Evolutionary conservation across 2,113 vertebrate genomes (phyloP).

Genomic region (Clinocottus analis): DNA sequence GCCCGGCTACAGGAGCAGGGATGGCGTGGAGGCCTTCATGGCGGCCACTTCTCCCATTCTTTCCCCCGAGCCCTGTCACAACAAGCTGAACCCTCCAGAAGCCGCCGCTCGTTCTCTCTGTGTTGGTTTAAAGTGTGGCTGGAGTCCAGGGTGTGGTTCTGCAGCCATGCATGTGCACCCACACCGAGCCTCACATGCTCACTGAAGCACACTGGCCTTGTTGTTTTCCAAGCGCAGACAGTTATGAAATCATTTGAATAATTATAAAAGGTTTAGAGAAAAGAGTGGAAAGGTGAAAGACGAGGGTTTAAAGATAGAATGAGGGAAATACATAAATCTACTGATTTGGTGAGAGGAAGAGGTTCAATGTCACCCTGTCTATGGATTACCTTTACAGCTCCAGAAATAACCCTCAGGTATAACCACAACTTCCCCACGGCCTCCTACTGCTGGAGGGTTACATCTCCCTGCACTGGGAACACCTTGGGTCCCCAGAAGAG

Average conservation of each 20-base stretch:
- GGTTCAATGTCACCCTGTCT: too few relatives aligned
- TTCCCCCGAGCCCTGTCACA: conserved; percentile 49
- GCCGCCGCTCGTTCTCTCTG: conserved; percentile 46
- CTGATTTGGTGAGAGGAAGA: neutral
- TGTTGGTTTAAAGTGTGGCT: conserved; percentile 53
- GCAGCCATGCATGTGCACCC: conserved; percentile 34
- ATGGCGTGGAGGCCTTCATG: neutral
- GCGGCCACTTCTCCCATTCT: conserved; percentile 33
- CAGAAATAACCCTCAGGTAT: neutral
- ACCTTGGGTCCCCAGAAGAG: too few relatives aligned
- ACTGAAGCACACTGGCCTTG: conserved; percentile 46
- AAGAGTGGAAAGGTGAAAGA: neutral
- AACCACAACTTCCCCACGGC: conserved; percentile 10
- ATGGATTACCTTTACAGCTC: neutral
- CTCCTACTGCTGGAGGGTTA: too few relatives aligned
- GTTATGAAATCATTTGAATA: conserved; percentile 51
- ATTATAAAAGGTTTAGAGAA: conserved; percentile 32
- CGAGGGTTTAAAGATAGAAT: conserved; percentile 4
- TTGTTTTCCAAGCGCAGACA: conserved; percentile 58
- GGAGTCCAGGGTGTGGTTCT: conserved; percentile 74
- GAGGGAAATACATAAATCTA: neutral
- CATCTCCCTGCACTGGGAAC: too few relatives aligned
- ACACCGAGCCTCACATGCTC: conserved; percentile 58
- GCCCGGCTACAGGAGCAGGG: neutral
- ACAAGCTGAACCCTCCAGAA: conserved; percentile 56